These are phyloP conservation scores for Amphimallon solstitiale DNA, from an alignment of 2,888 invertebrate species.

Conservation along the genomic window DNA sequence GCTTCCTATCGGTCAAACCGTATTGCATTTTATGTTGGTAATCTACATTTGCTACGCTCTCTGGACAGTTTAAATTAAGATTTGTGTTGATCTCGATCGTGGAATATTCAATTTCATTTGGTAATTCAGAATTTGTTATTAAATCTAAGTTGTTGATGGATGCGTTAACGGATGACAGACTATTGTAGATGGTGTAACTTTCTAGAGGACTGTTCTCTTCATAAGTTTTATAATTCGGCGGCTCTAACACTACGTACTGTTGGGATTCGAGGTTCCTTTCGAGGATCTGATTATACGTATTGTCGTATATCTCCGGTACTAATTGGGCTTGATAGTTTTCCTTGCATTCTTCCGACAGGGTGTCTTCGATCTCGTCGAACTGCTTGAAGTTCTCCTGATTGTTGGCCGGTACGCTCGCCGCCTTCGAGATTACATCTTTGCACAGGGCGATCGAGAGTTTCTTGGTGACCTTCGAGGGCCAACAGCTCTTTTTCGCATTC, in stretches of 20 bases:
- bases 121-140: conserved; percentile 48
- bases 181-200: conserved; percentile 30
- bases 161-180: conserved; percentile 2
- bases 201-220: conserved; percentile 28
- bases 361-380: conserved; percentile 24
- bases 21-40: conserved; percentile 55
- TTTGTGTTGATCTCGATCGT: conserved; percentile 56
- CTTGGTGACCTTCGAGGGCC: conserved; percentile 52
- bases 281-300: conserved; percentile 39
- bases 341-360: conserved; percentile 54
- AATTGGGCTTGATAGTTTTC: conserved; percentile 60
- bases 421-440: conserved; percentile 42
- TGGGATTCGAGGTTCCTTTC: conserved; percentile 40
- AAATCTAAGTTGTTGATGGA: conserved; percentile 28
- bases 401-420: conserved; percentile 6
- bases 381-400: conserved; percentile 26
- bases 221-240: conserved; percentile 35
- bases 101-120: conserved; percentile 59
- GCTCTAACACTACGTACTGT: conserved; percentile 38
- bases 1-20: conserved; percentile 54
- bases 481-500: conserved; percentile 48
- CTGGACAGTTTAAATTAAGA: conserved; percentile 52
- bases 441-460: conserved; percentile 49
- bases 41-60: conserved; percentile 47
- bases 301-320: conserved; percentile 58